Evolutionary conservation across 2,797 vertebrate genomes (phyloP).

Genomic region (Erpetoichthys calabaricus): DNA sequence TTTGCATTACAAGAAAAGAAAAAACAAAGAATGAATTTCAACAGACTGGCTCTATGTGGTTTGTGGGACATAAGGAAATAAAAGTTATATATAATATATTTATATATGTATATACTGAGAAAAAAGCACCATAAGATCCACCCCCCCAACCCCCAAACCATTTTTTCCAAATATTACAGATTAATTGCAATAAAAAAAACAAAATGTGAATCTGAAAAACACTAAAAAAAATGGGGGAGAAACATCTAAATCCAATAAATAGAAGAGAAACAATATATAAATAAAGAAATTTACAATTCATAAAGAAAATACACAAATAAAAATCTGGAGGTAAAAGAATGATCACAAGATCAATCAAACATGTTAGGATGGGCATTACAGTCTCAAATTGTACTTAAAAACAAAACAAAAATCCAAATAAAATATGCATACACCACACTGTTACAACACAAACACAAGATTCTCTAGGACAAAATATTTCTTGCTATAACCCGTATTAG

Average conservation of each 20-base stretch:
- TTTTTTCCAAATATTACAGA: constrained; percentile 25
- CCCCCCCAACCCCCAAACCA: constrained; percentile 14
- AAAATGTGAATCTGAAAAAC: constrained; percentile 39
- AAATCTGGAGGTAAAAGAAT: background rate
- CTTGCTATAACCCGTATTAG: constrained; percentile 63
- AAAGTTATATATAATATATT: too few relatives aligned
- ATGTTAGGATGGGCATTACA: constrained; percentile 31
- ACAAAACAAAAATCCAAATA: background rate
- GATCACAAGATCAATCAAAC: constrained; percentile 26
- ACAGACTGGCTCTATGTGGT: too few relatives aligned
- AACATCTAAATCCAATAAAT: constrained; percentile 60
- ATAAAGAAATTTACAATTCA: constrained; percentile 43
- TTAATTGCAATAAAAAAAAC: constrained; percentile 25
- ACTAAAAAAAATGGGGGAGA: constrained; percentile 39
- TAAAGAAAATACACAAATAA: constrained; percentile 2
- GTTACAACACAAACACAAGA: constrained; percentile 15
- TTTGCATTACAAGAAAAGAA: too few relatives aligned
- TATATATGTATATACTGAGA: constrained; percentile 16
- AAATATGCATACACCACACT: too few relatives aligned
- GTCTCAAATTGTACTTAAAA: constrained; percentile 36
- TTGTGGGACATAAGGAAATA: too few relatives aligned
- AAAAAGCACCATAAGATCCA: constrained; percentile 47
- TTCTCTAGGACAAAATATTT: constrained; percentile 44
- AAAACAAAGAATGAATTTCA: too few relatives aligned
- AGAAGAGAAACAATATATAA: constrained; percentile 53